Percentiles rank a stretch among this genome's conserved stretches.
These are phyloP conservation scores for Germaria angustata DNA, from an alignment of 2,888 invertebrate genomes.

Conservation along the genomic window DNA sequence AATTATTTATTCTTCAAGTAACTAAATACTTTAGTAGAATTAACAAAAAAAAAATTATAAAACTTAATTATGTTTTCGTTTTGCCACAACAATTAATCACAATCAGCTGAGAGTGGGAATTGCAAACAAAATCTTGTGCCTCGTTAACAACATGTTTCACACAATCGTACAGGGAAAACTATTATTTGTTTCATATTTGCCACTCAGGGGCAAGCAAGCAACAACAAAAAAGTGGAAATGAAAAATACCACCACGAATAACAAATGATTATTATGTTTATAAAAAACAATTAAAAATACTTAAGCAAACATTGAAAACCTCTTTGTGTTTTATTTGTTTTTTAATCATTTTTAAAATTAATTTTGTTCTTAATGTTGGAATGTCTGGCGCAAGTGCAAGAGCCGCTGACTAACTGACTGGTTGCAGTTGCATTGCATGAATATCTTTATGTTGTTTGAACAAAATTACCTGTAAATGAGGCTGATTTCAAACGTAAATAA, in stretches of 20 bases:
- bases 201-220: constrained; percentile 1
- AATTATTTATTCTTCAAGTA: constrained; percentile 14
- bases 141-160: constrained; percentile 65
- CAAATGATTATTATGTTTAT: constrained; percentile 36
- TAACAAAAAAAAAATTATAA: not conserved
- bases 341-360: constrained; percentile 12
- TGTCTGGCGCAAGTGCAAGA: constrained; percentile 4
- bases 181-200: constrained; percentile 44
- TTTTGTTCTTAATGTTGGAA: constrained; percentile 36
- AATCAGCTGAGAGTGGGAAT: constrained; percentile 49
- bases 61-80: constrained; percentile 51
- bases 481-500: constrained; percentile 60
- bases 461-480: constrained; percentile 15
- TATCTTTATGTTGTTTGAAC: constrained; percentile 39
- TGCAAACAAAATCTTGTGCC: constrained; percentile 39
- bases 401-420: not conserved
- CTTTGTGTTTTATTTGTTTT: constrained; percentile 1
- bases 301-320: constrained; percentile 41
- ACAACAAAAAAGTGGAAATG: not conserved
- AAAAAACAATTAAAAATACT: constrained; percentile 53
- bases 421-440: constrained; percentile 18
- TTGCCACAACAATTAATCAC: constrained; percentile 55
- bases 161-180: constrained; percentile 59
- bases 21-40: not conserved
- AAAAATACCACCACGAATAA: constrained; percentile 40